A percentile compares a stretch with the other conserved stretches of the same genome.
These are phyloP conservation scores for Macrosiphum euphorbiae DNA, from an alignment of 2,888 invertebrate species.

Conservation along the genomic window DNA sequence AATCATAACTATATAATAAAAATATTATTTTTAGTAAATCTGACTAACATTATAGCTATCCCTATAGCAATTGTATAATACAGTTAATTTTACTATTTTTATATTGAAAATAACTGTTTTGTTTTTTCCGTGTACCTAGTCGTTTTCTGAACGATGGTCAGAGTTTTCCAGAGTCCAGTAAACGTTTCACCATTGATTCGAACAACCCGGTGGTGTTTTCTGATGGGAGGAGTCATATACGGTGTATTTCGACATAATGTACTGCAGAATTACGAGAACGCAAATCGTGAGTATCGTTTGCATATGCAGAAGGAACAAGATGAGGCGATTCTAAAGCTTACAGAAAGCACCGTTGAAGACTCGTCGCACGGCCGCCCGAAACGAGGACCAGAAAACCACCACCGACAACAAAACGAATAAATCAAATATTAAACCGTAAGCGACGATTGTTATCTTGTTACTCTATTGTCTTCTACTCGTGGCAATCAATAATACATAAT, in stretches of 20 bases:
- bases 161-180: background rate
- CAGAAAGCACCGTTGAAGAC: background rate
- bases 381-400: background rate
- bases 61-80: no score
- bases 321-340: background rate
- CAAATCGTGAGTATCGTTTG: background rate
- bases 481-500: background rate
- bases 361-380: background rate
- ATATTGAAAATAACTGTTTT: no score
- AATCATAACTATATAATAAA: no score
- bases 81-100: no score
- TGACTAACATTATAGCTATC: no score
- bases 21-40: no score
- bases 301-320: background rate
- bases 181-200: background rate
- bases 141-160: background rate
- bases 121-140: no score
- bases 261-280: background rate
- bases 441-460: constrained; percentile 38
- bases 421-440: background rate
- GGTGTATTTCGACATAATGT: background rate
- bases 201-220: background rate
- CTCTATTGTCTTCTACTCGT: constrained; percentile 38
- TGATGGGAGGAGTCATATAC: background rate
- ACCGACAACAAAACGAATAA: background rate